phyloP scores from a whole-genome alignment of 2,888 invertebrate genomes.

The Lasioglossum vierecki region DNA sequence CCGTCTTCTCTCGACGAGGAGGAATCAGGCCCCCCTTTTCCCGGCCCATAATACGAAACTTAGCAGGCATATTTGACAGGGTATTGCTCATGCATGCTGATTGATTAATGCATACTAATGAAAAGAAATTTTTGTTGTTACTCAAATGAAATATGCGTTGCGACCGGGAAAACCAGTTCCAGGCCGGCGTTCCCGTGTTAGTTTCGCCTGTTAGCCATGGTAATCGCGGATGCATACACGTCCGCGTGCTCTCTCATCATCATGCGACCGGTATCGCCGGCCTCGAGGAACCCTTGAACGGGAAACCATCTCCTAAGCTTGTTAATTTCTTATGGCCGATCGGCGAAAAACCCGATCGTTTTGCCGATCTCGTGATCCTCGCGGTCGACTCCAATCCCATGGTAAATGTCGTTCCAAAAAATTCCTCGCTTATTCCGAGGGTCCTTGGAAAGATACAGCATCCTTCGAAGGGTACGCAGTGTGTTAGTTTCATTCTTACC shows the following conservation, averaged over 20 bases:
- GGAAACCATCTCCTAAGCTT: conserved; percentile 15
- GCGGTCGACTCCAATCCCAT: neutral
- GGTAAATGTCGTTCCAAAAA: neutral
- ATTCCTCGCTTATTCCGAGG: neutral
- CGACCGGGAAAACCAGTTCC: conserved; percentile 71
- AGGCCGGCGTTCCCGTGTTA: conserved; percentile 63
- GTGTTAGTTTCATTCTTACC: neutral
- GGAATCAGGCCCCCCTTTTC: neutral
- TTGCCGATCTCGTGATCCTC: neutral
- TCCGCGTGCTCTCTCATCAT: conserved; percentile 40
- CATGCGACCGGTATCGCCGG: conserved; percentile 16
- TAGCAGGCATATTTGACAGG: conserved; percentile 48
- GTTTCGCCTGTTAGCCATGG: conserved; percentile 60
- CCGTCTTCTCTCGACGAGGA: neutral
- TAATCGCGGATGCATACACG: conserved; percentile 48
- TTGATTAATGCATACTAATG: conserved; percentile 64
- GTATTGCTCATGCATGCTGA: conserved; percentile 47
- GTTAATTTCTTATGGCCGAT: conserved; percentile 37
- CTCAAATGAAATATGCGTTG: conserved; percentile 66
- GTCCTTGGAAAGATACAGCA: neutral
- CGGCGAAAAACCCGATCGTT: conserved; percentile 20
- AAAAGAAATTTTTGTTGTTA: conserved; percentile 64
- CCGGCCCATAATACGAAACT: conserved; percentile 33
- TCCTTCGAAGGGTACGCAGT: neutral
- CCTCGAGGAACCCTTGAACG: conserved; percentile 28